A percentile compares a stretch with the other conserved stretches of the same genome.
phyloP scores from a whole-genome alignment of 2,888 invertebrate genomes.

The Drosophila rellima region DNA sequence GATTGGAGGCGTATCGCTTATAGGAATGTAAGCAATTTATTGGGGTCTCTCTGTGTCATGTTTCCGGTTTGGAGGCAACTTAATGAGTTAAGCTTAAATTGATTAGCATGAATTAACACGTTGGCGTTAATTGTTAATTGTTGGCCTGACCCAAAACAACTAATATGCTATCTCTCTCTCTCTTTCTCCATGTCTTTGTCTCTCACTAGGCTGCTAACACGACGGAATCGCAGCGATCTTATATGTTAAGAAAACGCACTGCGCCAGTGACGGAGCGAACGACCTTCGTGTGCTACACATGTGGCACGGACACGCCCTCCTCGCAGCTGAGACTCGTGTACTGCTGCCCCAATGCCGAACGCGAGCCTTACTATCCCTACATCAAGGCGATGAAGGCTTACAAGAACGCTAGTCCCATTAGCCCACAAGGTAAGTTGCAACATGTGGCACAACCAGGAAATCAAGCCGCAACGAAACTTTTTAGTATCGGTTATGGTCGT shows the following conservation, averaged over 20 bases:
- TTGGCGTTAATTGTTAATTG: slow-evolving; percentile 31
- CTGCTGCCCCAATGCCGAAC: slow-evolving; percentile 93
- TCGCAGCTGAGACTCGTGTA: slow-evolving; percentile 93
- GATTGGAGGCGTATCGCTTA: background rate
- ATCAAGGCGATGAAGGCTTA: slow-evolving; percentile 93
- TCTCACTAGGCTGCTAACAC: slow-evolving; percentile 88
- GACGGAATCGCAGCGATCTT: slow-evolving; percentile 92
- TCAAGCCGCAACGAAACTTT: background rate
- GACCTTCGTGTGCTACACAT: slow-evolving; percentile 95
- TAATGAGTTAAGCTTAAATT: slow-evolving; percentile 28
- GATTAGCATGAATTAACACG: slow-evolving; percentile 33
- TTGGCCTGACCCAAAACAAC: slow-evolving; percentile 22
- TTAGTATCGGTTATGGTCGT: background rate
- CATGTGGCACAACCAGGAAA: background rate
- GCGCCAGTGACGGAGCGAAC: slow-evolving; percentile 88
- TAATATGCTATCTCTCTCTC: slow-evolving; percentile 12
- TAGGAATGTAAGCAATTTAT: slow-evolving; percentile 15
- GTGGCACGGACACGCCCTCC: slow-evolving; percentile 92
- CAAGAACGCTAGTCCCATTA: slow-evolving; percentile 94
- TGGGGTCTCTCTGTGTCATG: background rate
- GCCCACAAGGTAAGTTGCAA: slow-evolving; percentile 90
- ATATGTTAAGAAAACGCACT: slow-evolving; percentile 92
- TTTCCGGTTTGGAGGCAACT: slow-evolving; percentile 15
- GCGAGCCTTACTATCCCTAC: slow-evolving; percentile 96
- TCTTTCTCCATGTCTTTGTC: slow-evolving; percentile 8